Conservation (phyloP, 1,140 invertebrate genomes). For the Contarinia nasturtii region DNA sequence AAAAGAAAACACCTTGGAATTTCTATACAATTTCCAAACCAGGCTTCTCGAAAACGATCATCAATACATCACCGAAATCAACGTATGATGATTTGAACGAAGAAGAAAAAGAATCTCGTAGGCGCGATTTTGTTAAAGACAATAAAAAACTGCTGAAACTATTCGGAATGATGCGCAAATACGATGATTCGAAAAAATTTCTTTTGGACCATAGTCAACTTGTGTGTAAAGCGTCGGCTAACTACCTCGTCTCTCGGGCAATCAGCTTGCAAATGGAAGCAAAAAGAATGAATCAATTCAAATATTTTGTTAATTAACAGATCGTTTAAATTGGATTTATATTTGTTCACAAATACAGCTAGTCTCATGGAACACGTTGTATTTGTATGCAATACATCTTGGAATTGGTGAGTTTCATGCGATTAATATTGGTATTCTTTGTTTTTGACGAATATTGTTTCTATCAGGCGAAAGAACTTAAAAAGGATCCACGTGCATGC, state of each 20-base stretch:
- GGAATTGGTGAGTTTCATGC: slow-evolving; percentile 45
- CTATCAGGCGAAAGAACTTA: slow-evolving; percentile 85
- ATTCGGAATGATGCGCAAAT: slow-evolving; percentile 82
- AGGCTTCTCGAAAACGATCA: slow-evolving; percentile 93
- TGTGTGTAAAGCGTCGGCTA: slow-evolving; percentile 92
- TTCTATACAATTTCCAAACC: slow-evolving; percentile 96
- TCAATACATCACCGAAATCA: slow-evolving; percentile 52
- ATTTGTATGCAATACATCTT: slow-evolving; percentile 99
- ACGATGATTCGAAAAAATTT: slow-evolving; percentile 82
- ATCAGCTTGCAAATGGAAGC: slow-evolving; percentile 97
- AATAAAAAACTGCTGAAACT: slow-evolving; percentile 81
- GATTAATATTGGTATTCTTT: too few species aligned
- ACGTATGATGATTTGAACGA: slow-evolving; percentile 60
- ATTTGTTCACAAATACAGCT: background rate
- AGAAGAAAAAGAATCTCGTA: slow-evolving; percentile 67
- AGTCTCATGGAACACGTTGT: slow-evolving; percentile 86
- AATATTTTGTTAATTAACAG: too few species aligned
- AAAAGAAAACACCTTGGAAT: slow-evolving; percentile 90
- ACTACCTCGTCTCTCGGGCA: slow-evolving; percentile 97
- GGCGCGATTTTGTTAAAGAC: slow-evolving; percentile 78
- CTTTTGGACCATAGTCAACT: slow-evolving; percentile 58
- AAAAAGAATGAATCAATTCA: slow-evolving; percentile 35
- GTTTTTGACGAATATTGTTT: too few species aligned
- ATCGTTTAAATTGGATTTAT: too few species aligned
- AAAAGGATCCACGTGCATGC: slow-evolving; percentile 82